Conservation (phyloP, 1,140 invertebrate genomes). For the Elymnias hypermnestra region DNA sequence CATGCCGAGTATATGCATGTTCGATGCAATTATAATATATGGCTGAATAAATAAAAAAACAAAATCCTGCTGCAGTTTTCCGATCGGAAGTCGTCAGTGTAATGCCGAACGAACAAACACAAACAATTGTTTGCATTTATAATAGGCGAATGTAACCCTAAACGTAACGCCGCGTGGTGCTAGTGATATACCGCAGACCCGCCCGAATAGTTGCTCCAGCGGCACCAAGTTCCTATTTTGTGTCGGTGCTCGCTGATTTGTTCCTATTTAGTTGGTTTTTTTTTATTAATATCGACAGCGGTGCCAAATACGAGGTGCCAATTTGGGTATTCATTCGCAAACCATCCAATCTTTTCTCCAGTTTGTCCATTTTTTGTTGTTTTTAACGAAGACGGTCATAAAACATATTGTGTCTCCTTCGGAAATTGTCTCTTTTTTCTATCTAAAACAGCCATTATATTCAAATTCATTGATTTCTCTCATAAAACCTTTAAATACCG, state of each 20-base stretch:
- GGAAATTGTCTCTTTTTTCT: too few relatives aligned
- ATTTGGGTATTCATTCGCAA: conserved; percentile 14
- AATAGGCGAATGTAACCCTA: neutral
- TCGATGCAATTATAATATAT: too few relatives aligned
- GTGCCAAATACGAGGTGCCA: conserved; percentile 56
- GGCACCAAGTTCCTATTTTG: conserved; percentile 20
- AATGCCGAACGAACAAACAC: conserved; percentile 17
- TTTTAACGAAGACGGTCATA: too few relatives aligned
- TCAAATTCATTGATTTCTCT: too few relatives aligned
- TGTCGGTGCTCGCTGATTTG: conserved; percentile 15
- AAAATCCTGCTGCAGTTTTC: too few relatives aligned
- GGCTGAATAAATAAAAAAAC: too few relatives aligned
- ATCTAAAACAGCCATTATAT: too few relatives aligned
- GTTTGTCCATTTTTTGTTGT: too few relatives aligned
- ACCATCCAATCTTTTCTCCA: neutral
- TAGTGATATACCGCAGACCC: neutral
- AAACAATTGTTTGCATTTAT: conserved; percentile 44
- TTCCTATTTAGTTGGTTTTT: conserved; percentile 2
- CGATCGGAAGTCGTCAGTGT: conserved; percentile 13
- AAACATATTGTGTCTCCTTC: too few relatives aligned
- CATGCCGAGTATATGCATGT: too few relatives aligned
- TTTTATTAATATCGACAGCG: conserved; percentile 5
- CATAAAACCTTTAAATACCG: too few relatives aligned
- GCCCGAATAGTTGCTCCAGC: neutral
- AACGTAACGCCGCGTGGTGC: conserved; percentile 5